Base-by-base conservation (phyloP, 2,113 vertebrate genomes). In the Aspiorhynchus laticeps region DNA sequence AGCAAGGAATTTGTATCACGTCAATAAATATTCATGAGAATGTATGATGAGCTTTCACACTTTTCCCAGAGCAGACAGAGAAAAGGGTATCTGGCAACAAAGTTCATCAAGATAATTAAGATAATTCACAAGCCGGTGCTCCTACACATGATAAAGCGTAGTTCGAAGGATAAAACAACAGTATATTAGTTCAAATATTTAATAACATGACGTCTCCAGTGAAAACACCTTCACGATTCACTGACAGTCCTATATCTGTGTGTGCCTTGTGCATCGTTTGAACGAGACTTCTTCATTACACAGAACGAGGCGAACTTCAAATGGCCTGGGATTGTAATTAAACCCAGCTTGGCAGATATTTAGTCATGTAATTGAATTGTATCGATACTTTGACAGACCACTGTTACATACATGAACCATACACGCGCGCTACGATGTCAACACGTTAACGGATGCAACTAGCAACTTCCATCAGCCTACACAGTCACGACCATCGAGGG, bases 391-490 rank as follows among this genome's bases (percentile, higher is more conserved):
- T 74, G 56, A 56, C 83, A 74, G 12, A 74, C n/a, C 48, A n/a
- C 19, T 41, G 5, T 74, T 41, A 33, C 82, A 48, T 26, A 21
- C 41, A 51, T 11, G 61, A 36, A 10, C 10, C 26, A 53, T 56
- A 6, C 26, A 63, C 81, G 81, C 28, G 69, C n/a, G 14, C 80
- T 3, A 46, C 21, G 38, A 67, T 53, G 21, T 12, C 31, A 83
- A 83, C 65, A 75, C 69, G 46, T 56, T 74, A 61, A 56, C 28
- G 21, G 8, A 84, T 26, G 48, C 48, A 41, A 26, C 15, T 82
- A 41, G 43, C 81, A 83, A 84, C 82, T 74, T 84, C 10, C 26
- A 84, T 84, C 48, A 74, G 67, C 65, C 80, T 48, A 46, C 63
- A 38, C 81, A n/a, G 83, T 84, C 83, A 84, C 83, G 83, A 84